A percentile compares a stretch with the other conserved stretches of the same genome.
phyloP scores from a whole-genome alignment of 2,888 invertebrate genomes.

The Drosophila macrothrix region DNA sequence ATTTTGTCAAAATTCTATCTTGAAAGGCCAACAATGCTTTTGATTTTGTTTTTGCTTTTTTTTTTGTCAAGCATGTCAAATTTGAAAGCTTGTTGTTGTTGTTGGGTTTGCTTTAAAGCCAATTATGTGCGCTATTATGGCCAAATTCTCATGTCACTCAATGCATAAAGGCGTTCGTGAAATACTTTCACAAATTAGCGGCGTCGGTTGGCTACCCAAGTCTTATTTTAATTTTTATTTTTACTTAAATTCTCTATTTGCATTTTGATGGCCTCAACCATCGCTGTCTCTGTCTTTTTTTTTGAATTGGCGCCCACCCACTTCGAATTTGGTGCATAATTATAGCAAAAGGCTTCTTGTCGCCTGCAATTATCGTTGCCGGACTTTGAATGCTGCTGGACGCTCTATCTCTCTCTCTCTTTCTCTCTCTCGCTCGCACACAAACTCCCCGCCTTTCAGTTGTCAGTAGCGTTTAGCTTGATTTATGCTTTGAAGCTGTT shows the following conservation, averaged over 20 bases:
- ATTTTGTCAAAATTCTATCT: constrained; percentile 41
- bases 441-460: constrained; percentile 3
- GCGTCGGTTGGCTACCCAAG: constrained; percentile 40
- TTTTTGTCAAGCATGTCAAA: constrained; percentile 48
- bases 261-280: constrained; percentile 13
- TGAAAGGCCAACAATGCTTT: constrained; percentile 51
- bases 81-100: constrained; percentile 49
- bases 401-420: constrained; percentile 22
- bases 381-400: constrained; percentile 58
- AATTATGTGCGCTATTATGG: constrained; percentile 79
- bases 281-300: neutral
- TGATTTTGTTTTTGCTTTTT: constrained; percentile 21
- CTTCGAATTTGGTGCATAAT: constrained; percentile 64
- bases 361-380: constrained; percentile 65
- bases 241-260: constrained; percentile 70
- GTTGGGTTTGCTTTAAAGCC: constrained; percentile 56
- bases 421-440: constrained; percentile 4
- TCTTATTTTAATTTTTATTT: constrained; percentile 24
- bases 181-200: constrained; percentile 79
- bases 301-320: constrained; percentile 71
- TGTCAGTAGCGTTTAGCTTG: constrained; percentile 66
- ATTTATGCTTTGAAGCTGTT: constrained; percentile 73
- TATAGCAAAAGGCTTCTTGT: constrained; percentile 75
- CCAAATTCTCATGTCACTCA: constrained; percentile 79
- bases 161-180: constrained; percentile 69